phyloP scores from a whole-genome alignment of 2,888 invertebrate genomes.

The Coelinius sp. region DNA sequence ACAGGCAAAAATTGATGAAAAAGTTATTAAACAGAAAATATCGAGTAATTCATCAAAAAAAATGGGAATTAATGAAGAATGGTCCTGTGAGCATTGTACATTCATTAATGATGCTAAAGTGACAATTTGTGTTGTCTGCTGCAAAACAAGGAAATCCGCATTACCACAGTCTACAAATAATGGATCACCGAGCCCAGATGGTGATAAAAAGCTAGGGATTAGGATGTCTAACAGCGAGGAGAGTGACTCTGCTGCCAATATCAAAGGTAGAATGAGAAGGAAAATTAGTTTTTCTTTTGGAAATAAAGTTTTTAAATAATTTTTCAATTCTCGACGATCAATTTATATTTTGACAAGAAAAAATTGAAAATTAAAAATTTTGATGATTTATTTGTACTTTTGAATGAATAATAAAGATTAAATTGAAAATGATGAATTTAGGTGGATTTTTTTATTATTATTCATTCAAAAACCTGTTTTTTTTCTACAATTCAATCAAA shows the following conservation, averaged over 20 bases:
- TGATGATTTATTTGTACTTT: conserved; percentile 45
- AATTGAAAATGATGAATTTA: conserved; percentile 42
- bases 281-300: conserved; percentile 84
- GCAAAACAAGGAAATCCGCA: conserved; percentile 77
- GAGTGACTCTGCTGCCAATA: conserved; percentile 65
- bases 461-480: conserved; percentile 61
- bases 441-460: conserved; percentile 61
- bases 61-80: conserved; percentile 67
- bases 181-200: conserved; percentile 36
- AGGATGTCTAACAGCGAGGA: conserved; percentile 62
- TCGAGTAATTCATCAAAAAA: conserved; percentile 13
- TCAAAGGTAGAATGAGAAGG: conserved; percentile 81
- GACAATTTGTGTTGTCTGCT: conserved; percentile 87
- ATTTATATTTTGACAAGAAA: too few relatives aligned
- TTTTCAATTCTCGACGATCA: neutral
- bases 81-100: conserved; percentile 94
- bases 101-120: conserved; percentile 86
- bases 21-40: conserved; percentile 34
- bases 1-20: neutral
- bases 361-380: neutral
- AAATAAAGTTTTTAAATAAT: conserved; percentile 74
- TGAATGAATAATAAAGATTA: conserved; percentile 70
- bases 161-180: conserved; percentile 53
- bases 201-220: conserved; percentile 49
- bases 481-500: neutral